Evolutionary conservation across 2,113 vertebrate genomes (phyloP).

Genomic region (Saiga tatarica): DNA sequence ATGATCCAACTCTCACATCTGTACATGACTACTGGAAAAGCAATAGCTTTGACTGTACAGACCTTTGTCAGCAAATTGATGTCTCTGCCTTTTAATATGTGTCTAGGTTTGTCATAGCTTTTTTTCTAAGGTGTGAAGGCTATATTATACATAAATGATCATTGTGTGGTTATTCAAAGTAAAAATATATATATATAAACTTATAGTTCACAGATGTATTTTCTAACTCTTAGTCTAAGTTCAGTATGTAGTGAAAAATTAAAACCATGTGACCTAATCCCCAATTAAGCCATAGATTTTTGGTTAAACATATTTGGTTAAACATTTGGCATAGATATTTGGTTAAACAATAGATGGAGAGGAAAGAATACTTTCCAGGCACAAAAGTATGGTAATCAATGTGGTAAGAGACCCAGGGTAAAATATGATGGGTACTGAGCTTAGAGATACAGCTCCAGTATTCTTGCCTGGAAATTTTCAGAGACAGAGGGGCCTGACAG

Average conservation of each 20-base stretch:
- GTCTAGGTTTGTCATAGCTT: background rate
- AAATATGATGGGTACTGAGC: background rate
- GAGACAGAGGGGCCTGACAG: background rate
- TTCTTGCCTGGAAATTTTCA: background rate
- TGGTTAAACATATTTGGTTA: background rate
- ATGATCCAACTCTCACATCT: background rate
- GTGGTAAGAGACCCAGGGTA: background rate
- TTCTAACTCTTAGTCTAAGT: background rate
- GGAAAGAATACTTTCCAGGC: background rate
- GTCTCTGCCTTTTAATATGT: background rate
- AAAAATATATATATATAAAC: background rate
- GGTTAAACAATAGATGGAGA: background rate
- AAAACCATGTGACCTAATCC: background rate
- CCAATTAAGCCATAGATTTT: background rate
- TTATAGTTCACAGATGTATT: background rate
- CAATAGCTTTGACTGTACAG: background rate
- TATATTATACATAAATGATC: background rate
- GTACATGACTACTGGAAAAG: background rate
- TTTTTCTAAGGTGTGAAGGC: background rate
- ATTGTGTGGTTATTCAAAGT: background rate
- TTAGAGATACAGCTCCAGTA: background rate
- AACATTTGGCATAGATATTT: background rate
- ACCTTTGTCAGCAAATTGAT: background rate
- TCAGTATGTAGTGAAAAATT: background rate
- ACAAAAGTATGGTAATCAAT: rapidly evolving